Evolutionary conservation across 2,888 invertebrate species (phyloP).

Genomic region (Eremobia ochroleuca): DNA sequence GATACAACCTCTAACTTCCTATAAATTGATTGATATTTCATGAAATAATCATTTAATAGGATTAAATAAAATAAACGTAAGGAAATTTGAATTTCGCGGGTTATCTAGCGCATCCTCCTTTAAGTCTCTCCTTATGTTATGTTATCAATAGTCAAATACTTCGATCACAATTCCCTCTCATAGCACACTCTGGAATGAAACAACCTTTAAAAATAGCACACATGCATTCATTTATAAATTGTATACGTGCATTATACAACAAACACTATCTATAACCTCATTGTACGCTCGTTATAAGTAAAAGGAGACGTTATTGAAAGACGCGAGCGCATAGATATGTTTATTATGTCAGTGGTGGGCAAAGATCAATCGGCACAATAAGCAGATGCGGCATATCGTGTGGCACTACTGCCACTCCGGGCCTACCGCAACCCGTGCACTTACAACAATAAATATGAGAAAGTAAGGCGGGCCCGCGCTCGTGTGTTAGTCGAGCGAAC

Average conservation of each 20-base stretch:
- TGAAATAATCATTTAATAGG: neutral
- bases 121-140: neutral
- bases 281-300: slow-evolving; percentile 63
- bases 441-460: slow-evolving; percentile 61
- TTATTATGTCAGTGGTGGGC: slow-evolving; percentile 56
- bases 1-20: neutral
- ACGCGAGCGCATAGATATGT: slow-evolving; percentile 51
- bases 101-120: neutral
- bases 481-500: slow-evolving; percentile 64
- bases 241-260: slow-evolving; percentile 51
- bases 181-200: slow-evolving; percentile 32
- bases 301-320: slow-evolving; percentile 60
- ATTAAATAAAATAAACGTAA: neutral
- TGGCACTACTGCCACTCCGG: slow-evolving; percentile 5
- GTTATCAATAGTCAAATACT: slow-evolving; percentile 9
- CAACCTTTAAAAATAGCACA: slow-evolving; percentile 54
- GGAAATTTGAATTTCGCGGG: neutral
- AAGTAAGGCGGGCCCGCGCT: slow-evolving; percentile 43
- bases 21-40: neutral
- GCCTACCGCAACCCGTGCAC: slow-evolving; percentile 56
- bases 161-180: slow-evolving; percentile 5
- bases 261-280: slow-evolving; percentile 57
- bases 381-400: slow-evolving; percentile 51
- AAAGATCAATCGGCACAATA: slow-evolving; percentile 59
- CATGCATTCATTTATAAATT: slow-evolving; percentile 51